Evolutionary conservation across 92 coral and sea anemone species (phyloP).

Genomic region (Phenganax stokvisi): DNA sequence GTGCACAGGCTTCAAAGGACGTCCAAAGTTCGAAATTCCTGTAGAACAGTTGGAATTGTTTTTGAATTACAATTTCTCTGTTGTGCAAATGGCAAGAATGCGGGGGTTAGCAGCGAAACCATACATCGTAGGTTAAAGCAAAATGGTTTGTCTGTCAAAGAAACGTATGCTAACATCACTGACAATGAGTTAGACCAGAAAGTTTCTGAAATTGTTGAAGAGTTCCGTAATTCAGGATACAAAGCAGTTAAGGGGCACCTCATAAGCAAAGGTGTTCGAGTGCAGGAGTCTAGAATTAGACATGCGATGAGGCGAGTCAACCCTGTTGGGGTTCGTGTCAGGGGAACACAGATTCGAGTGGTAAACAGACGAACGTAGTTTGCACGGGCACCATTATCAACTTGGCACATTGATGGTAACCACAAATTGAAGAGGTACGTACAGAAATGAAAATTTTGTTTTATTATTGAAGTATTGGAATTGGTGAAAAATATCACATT

Average conservation of each 20-base stretch:
- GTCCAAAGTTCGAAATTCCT: too few species aligned
- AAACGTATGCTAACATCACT: neutral
- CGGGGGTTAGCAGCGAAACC: too few species aligned
- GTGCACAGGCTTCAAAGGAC: too few species aligned
- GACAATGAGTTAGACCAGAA: neutral
- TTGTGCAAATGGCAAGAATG: too few species aligned
- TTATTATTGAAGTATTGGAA: too few species aligned
- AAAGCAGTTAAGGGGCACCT: neutral
- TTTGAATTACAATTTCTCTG: too few species aligned
- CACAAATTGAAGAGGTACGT: neutral
- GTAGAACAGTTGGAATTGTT: too few species aligned
- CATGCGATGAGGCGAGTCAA: neutral
- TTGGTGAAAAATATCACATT: too few species aligned
- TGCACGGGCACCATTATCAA: neutral
- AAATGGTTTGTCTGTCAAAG: neutral
- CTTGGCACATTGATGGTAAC: conserved; percentile 6
- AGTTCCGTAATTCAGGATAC: neutral
- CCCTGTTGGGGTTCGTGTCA: neutral
- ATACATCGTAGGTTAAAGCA: neutral
- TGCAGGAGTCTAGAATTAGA: neutral
- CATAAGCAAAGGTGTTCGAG: neutral
- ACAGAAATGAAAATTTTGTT: neutral
- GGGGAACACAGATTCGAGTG: neutral
- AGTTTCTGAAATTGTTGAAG: neutral
- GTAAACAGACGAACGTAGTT: neutral